phyloP scores from a whole-genome alignment of 2,113 vertebrate species.

The Xerus inauris region DNA sequence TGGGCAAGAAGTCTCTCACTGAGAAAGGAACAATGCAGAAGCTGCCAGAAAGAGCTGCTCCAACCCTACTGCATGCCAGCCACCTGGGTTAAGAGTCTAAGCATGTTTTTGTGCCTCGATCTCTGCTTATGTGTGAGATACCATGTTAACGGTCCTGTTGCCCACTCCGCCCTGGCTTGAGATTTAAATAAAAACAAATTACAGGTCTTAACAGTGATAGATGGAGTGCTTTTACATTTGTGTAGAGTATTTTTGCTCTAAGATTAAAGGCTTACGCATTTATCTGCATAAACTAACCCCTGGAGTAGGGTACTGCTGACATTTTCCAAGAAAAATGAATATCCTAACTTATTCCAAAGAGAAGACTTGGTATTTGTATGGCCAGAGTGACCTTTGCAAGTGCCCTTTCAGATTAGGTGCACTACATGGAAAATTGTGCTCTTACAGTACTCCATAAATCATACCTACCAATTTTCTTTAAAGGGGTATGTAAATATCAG shows the following conservation, averaged over 20 bases:
- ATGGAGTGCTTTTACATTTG: conserved; percentile 89
- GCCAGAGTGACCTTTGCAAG: conserved; percentile 96
- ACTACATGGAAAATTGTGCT: conserved; percentile 99
- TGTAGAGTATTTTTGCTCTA: conserved; percentile 88
- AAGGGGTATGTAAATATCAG: conserved; percentile 99
- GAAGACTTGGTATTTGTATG: conserved; percentile 97
- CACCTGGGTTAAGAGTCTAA: conserved; percentile 77
- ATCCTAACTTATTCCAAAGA: conserved; percentile 95
- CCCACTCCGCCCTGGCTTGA: conserved; percentile 85
- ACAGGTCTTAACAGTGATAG: conserved; percentile 91
- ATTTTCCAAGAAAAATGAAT: conserved; percentile 98
- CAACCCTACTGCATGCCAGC: conserved; percentile 64
- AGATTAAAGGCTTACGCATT: conserved; percentile 91
- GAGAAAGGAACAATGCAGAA: conserved; percentile 65
- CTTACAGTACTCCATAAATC: conserved; percentile 99
- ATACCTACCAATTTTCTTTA: conserved; percentile 98
- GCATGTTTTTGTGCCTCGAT: conserved; percentile 82
- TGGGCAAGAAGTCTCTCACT: conserved; percentile 67
- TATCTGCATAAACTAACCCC: conserved; percentile 95
- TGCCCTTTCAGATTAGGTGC: conserved; percentile 97
- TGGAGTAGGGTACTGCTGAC: conserved; percentile 92
- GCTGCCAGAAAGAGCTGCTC: conserved; percentile 61
- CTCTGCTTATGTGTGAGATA: conserved; percentile 83
- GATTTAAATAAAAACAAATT: conserved; percentile 92
- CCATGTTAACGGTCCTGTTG: conserved; percentile 84